phyloP scores from a whole-genome alignment of 1,140 invertebrate genomes.

The Euwallacea fornicatus region DNA sequence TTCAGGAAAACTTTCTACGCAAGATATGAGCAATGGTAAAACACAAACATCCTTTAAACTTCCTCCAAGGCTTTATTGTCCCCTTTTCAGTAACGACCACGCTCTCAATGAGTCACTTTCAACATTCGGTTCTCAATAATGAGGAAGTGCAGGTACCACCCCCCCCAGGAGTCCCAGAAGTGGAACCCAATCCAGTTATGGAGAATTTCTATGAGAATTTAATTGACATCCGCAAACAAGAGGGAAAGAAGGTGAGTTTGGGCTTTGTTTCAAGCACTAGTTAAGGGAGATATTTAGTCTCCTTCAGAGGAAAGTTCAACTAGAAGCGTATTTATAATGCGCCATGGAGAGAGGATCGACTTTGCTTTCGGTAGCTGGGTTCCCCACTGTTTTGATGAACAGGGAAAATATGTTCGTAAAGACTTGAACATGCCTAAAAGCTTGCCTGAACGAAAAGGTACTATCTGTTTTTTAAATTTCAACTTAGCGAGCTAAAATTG shows the following conservation, averaged over 20 bases:
- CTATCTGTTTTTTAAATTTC: background rate
- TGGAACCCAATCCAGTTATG: conserved; percentile 17
- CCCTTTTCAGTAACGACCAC: background rate
- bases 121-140: conserved; percentile 35
- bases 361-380: conserved; percentile 91
- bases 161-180: conserved; percentile 21
- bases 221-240: conserved; percentile 33
- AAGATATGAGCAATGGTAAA: conserved; percentile 1
- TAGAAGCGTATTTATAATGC: conserved; percentile 73
- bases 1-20: conserved; percentile 9
- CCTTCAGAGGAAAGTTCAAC: conserved; percentile 39
- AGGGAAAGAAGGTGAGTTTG: conserved; percentile 14
- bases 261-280: background rate
- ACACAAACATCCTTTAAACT: too few species aligned
- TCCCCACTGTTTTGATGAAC: conserved; percentile 80
- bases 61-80: too few species aligned
- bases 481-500: background rate
- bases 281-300: conserved; percentile 3
- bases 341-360: conserved; percentile 88
- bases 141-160: conserved; percentile 19
- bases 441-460: conserved; percentile 62
- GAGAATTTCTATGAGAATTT: conserved; percentile 42
- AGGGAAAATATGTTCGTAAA: conserved; percentile 74
- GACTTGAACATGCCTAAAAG: conserved; percentile 88
- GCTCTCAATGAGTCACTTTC: conserved; percentile 3